Base-by-base conservation (phyloP, 2,797 vertebrate genomes). In the Clarias fuscus region DNA sequence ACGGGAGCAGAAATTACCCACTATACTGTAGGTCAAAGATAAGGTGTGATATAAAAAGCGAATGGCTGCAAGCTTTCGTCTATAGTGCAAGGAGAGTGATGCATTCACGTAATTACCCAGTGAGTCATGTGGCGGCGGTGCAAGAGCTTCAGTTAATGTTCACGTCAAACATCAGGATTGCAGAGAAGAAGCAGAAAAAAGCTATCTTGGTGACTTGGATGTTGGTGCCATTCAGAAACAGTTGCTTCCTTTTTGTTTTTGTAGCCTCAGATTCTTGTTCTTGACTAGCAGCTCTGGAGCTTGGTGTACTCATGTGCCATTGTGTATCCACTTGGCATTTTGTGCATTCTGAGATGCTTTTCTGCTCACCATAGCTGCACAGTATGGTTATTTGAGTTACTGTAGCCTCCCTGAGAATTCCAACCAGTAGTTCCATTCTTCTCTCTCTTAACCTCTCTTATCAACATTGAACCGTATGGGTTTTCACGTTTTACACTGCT, bases 21-120 rank as follows among this genome's bases (percentile, higher is more conserved):
- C 62, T 81, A 43, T 48, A 43, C 62, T 81, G n/a, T 48, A 81
- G 24, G 79, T 81, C 40, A 48, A 30, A 67, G 43, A 82, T 70
- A 68, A 82, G 64, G 43, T 70, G 11, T 82, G 43, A 82, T 68
- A 24, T 70, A 65, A 82, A 82, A 72, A 67, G 37, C 14, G 6
- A 67, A 82, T 30, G 62, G 43, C 62, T 67, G 79, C 40, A 30
- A 82, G 79, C 43, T 53, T 82, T 68, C 67, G 43, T 30, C 8
- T 82, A 22, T 30, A 53, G 43, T 27, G 59, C 62, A 56, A 1
- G 17, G 30, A 30, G 17, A 68, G 64, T 56, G n/a, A 40, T 37
- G 77, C n/a, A 48, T 82, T 82, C 43, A 20, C 14, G 1, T 33
- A 82, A 82, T 82, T 82, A 33, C 33, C 27, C 80, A 70, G 48